Evolutionary conservation across 2,113 vertebrate species (phyloP).

Genomic region (Arvicanthis niloticus): DNA sequence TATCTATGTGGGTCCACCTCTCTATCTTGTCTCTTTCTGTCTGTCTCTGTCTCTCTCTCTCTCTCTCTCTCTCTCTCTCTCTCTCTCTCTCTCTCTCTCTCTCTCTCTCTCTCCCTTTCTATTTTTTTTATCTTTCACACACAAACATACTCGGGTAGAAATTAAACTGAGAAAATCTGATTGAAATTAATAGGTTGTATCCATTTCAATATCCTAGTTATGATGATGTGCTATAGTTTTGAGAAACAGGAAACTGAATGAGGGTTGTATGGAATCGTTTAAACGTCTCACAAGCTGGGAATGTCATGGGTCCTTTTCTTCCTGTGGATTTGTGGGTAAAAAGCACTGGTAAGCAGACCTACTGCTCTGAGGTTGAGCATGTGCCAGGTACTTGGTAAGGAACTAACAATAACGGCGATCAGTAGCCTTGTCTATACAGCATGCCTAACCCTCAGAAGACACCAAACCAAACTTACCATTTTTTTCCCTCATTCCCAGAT

Average conservation of each 20-base stretch:
- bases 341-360: background rate
- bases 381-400: background rate
- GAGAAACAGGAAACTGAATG: background rate
- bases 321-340: background rate
- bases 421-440: background rate
- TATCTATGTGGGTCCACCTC: background rate
- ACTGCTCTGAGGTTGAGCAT: background rate
- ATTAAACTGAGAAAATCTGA: background rate
- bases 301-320: background rate
- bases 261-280: too few species aligned
- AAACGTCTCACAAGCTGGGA: background rate
- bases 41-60: background rate
- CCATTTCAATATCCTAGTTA: background rate
- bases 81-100: background rate
- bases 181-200: background rate
- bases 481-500: constrained; percentile 88
- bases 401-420: background rate
- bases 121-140: too few species aligned
- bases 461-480: constrained; percentile 68
- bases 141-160: background rate
- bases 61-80: background rate
- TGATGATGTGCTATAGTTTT: background rate
- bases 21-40: background rate
- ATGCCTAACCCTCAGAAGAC: background rate
- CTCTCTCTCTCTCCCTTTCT: too few species aligned